Evolutionary conservation across 2,797 vertebrate species (phyloP), one percentile per base, ranked within the genome.

Genomic region (Sardinella longiceps): DNA sequence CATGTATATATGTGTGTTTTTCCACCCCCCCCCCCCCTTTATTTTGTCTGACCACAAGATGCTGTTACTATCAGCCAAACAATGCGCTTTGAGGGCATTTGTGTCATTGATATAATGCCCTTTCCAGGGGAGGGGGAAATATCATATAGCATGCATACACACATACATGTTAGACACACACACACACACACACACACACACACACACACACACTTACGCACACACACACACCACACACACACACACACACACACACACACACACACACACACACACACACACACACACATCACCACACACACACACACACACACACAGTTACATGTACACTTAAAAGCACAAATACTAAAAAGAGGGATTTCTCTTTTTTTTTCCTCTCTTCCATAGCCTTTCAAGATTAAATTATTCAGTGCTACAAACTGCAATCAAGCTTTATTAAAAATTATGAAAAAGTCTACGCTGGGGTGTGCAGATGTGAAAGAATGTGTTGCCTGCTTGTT

Each of bases 401-500:
- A 98, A 99, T 99, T 99, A 98, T 99, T 98, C 97, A 97, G 95
- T 92, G 95, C 94, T 97, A 98, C 97, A 98, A 98, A 98, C 96
- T 97, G 97, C 96, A 99, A 99, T 98, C 97, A 98, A 96, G 97
- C 96, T 97, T 98, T 98, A 98, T 99, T 98, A 98, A 97, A 98
- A 98, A 98, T 97, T 97, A 98, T 98, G 96, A 97, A 96, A 90
- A 98, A 97, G 95, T 96, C 96, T 97, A 77, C 94, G 95, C 93
- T 90, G 93, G 94, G 95, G 95, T 96, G 94, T 92, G 95, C 96
- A 97, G 96, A 97, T 97, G 96, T 96, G 96, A 96, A 97, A 97
- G 95, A 98, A 97, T 97, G 95, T 98, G 98, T 98, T 97, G 96
- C 97, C 81, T 96, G 96, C 96, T 97, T 97, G 97, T 98, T 97